Conservation (phyloP, 2,888 invertebrate genomes). For the Halocaridina rubra region DNA sequence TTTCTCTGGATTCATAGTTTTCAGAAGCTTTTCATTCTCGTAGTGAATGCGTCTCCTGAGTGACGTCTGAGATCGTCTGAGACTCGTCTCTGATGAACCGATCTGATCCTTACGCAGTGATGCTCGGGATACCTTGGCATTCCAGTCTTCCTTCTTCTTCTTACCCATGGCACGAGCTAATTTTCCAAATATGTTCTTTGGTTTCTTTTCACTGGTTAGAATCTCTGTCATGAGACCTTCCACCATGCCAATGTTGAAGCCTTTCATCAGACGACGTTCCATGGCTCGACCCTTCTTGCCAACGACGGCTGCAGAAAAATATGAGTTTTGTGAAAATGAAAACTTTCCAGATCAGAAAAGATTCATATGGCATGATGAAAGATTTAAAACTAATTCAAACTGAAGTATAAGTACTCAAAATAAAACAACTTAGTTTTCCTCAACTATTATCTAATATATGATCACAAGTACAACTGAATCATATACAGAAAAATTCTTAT, state of each 20-base stretch:
- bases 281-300: slow-evolving; percentile 88
- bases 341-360: too few relatives aligned
- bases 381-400: too few relatives aligned
- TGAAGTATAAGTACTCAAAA: too few relatives aligned
- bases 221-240: slow-evolving; percentile 84
- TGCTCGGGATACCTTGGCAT: slow-evolving; percentile 77
- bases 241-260: slow-evolving; percentile 90
- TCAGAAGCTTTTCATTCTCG: slow-evolving; percentile 74
- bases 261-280: slow-evolving; percentile 86
- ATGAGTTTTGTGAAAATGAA: too few relatives aligned
- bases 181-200: slow-evolving; percentile 82
- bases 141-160: slow-evolving; percentile 82
- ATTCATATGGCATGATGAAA: too few relatives aligned
- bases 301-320: slow-evolving; percentile 73
- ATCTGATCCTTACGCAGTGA: slow-evolving; percentile 81
- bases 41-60: slow-evolving; percentile 74
- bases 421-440: too few relatives aligned
- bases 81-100: slow-evolving; percentile 79
- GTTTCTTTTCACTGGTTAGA: slow-evolving; percentile 76
- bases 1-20: slow-evolving; percentile 72
- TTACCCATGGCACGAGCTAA: slow-evolving; percentile 83
- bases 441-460: too few relatives aligned
- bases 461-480: too few relatives aligned
- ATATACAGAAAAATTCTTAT: too few relatives aligned
- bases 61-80: slow-evolving; percentile 64